Evolutionary conservation across 2,797 vertebrate genomes (phyloP).

Genomic region (Periparus ater): DNA sequence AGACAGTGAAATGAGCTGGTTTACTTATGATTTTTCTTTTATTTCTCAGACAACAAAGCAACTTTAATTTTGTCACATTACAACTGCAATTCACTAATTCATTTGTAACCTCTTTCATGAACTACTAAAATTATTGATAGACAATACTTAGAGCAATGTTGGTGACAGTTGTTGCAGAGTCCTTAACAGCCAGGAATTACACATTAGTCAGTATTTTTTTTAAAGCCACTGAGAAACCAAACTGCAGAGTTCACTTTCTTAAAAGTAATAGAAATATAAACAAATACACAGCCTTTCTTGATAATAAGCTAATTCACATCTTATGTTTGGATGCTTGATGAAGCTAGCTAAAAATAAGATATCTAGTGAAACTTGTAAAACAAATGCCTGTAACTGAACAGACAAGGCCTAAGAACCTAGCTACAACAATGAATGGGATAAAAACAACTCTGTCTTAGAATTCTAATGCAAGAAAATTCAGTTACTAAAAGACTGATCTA

Average conservation of each 20-base stretch:
- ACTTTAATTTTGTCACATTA: neutral
- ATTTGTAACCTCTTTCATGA: neutral
- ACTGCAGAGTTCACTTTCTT: neutral
- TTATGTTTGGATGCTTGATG: neutral
- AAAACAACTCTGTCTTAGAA: neutral
- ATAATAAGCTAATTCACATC: neutral
- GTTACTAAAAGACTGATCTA: neutral
- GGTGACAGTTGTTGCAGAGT: neutral
- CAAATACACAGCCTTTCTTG: neutral
- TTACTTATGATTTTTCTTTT: neutral
- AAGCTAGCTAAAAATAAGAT: neutral
- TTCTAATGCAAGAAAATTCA: neutral
- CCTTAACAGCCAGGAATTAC: neutral
- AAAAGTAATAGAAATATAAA: neutral
- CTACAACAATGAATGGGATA: neutral
- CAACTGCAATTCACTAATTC: neutral
- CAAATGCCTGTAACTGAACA: neutral
- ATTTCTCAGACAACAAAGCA: neutral
- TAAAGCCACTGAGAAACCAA: neutral
- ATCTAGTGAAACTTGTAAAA: neutral
- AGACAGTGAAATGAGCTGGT: neutral
- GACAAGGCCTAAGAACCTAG: neutral
- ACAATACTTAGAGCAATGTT: neutral
- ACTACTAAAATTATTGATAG: neutral
- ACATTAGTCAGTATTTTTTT: neutral